Conservation (phyloP, 35 echinoderm and acorn worm genomes). For the Patiria miniata region DNA sequence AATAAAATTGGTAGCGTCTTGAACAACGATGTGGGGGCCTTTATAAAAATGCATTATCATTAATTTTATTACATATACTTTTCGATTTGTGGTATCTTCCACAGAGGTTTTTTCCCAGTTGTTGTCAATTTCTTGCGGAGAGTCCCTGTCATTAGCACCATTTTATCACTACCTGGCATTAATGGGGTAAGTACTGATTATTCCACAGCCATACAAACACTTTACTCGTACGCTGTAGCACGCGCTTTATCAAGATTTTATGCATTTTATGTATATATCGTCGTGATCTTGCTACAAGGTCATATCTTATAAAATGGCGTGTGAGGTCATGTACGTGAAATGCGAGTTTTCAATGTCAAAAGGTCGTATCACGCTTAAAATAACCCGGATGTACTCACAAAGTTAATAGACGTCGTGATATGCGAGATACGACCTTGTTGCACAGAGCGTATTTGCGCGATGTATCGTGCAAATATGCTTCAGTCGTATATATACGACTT, state of each 20-base stretch:
- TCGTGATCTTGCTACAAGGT: neutral
- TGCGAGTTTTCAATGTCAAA: no score
- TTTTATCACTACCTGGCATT: conserved; percentile 67
- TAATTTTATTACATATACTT: no score
- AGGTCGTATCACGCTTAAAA: no score
- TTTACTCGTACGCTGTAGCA: neutral
- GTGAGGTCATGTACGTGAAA: no score
- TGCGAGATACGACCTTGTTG: no score
- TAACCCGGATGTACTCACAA: no score
- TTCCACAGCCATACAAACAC: neutral
- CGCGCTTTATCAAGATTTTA: neutral
- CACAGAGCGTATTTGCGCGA: neutral
- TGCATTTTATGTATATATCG: neutral
- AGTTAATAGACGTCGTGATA: no score
- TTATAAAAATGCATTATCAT: no score
- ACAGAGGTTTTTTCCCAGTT: conserved; percentile 69
- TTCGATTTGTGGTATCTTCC: neutral
- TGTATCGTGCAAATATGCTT: no score
- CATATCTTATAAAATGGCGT: neutral
- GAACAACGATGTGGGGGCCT: no score
- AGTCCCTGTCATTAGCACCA: conserved; percentile 59
- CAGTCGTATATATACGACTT: no score
- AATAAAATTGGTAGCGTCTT: no score
- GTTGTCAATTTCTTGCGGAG: conserved; percentile 67
- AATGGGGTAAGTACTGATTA: conserved; percentile 41